These are phyloP conservation scores for Dysdera silvatica DNA, from an alignment of 1,140 invertebrate genomes.

Conservation along the genomic window DNA sequence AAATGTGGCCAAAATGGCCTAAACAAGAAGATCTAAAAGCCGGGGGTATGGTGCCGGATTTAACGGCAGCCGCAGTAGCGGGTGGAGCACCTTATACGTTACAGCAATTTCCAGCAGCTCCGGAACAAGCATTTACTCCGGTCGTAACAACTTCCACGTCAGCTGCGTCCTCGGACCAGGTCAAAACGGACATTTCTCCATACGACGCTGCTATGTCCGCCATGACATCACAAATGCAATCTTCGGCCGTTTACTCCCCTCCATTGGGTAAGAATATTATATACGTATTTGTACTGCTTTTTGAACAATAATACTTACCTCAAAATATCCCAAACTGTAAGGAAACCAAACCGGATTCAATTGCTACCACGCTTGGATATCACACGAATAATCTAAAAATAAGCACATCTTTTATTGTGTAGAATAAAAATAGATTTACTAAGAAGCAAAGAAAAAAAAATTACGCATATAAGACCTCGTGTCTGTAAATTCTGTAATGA, in stretches of 20 bases:
- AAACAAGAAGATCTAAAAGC: conserved; percentile 32
- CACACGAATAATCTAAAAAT: no score
- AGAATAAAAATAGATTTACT: no score
- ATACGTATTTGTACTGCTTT: not conserved
- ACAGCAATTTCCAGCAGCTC: conserved; percentile 24
- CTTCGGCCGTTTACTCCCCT: conserved; percentile 61
- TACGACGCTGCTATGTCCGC: conserved; percentile 59
- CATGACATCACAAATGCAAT: conserved; percentile 59
- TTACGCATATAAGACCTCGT: no score
- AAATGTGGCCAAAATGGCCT: conserved; percentile 35
- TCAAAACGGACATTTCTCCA: conserved; percentile 13
- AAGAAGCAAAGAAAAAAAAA: no score
- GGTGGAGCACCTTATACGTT: conserved; percentile 30
- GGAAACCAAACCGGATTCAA: no score
- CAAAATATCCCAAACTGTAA: no score
- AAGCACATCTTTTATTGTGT: no score
- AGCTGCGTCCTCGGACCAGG: conserved; percentile 12
- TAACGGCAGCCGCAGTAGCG: conserved; percentile 20
- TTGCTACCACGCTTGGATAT: no score
- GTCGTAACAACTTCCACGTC: conserved; percentile 14
- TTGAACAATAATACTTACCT: no score
- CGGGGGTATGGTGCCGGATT: conserved; percentile 26
- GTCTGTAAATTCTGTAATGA: no score
- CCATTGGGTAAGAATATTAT: conserved; percentile 51
- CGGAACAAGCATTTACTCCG: conserved; percentile 29